Evolutionary conservation across 2,888 invertebrate species (phyloP).

Genomic region (Lasioglossum lativentre): DNA sequence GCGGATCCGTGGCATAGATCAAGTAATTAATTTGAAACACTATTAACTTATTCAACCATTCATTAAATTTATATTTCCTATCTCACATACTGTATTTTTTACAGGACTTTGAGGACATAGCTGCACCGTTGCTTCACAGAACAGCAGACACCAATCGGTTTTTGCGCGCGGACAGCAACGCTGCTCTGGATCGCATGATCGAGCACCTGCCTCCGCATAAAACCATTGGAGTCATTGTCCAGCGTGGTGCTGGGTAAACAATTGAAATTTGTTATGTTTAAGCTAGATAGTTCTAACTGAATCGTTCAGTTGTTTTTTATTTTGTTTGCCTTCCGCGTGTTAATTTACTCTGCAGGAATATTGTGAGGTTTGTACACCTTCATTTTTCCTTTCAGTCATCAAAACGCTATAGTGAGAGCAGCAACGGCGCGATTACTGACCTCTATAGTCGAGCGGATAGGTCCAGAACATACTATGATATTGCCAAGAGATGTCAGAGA

Average conservation of each 20-base stretch:
- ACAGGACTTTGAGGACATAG: conserved; percentile 94
- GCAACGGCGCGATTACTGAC: conserved; percentile 92
- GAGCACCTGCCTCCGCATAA: conserved; percentile 90
- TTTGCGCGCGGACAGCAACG: conserved; percentile 94
- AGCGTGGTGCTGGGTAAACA: conserved; percentile 88
- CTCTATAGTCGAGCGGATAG: conserved; percentile 90
- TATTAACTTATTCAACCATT: neutral
- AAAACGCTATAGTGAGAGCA: conserved; percentile 94
- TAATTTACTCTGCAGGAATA: too few relatives aligned
- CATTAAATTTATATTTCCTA: neutral
- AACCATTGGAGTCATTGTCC: conserved; percentile 88
- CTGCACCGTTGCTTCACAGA: conserved; percentile 92
- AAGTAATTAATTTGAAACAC: conserved; percentile 67
- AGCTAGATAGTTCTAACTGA: neutral
- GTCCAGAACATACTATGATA: conserved; percentile 90
- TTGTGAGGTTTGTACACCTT: neutral
- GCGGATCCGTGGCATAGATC: conserved; percentile 84
- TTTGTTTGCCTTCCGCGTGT: too few relatives aligned
- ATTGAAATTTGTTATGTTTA: neutral
- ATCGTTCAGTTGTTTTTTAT: neutral
- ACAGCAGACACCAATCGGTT: conserved; percentile 98
- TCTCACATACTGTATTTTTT: neutral
- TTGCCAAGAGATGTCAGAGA: conserved; percentile 92
- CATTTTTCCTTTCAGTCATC: conserved; percentile 86
- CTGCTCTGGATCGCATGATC: conserved; percentile 93